Evolutionary conservation across 2,797 vertebrate genomes (phyloP).

Genomic region (Leuciscus waleckii): DNA sequence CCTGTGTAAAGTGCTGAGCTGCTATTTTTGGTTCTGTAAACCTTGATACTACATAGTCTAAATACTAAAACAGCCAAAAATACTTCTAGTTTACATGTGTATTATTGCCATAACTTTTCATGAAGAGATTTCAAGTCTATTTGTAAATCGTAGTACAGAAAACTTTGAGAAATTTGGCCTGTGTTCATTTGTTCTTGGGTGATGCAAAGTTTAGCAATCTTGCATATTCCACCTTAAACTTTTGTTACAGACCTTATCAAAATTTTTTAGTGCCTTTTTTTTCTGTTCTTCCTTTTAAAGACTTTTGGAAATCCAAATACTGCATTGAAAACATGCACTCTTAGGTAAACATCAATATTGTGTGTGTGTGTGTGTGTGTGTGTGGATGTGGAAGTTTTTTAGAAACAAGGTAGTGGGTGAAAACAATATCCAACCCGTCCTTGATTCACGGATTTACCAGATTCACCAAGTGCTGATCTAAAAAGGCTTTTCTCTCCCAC

Average conservation of each 20-base stretch:
- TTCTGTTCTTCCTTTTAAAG: background rate
- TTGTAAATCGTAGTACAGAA: background rate
- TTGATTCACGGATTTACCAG: background rate
- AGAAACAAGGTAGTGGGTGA: background rate
- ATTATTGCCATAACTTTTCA: background rate
- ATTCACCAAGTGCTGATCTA: constrained; percentile 28
- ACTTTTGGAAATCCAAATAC: background rate
- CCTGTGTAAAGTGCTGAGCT: constrained; percentile 6
- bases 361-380: no score
- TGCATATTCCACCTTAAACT: background rate
- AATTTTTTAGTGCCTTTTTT: background rate
- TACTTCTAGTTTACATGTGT: background rate
- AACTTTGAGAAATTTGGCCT: background rate
- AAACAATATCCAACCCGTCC: background rate
- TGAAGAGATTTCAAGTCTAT: background rate
- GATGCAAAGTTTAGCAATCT: background rate
- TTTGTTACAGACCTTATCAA: background rate
- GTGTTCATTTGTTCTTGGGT: background rate
- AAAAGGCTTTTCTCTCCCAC: constrained; percentile 17
- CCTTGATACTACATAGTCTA: background rate
- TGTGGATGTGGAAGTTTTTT: background rate
- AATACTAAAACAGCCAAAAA: background rate
- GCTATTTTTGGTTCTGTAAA: constrained; percentile 4
- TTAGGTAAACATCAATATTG: background rate
- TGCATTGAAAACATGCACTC: background rate